These are phyloP conservation scores for Felis catus DNA, from an alignment of 2,113 vertebrate genomes.

Conservation along the genomic window DNA sequence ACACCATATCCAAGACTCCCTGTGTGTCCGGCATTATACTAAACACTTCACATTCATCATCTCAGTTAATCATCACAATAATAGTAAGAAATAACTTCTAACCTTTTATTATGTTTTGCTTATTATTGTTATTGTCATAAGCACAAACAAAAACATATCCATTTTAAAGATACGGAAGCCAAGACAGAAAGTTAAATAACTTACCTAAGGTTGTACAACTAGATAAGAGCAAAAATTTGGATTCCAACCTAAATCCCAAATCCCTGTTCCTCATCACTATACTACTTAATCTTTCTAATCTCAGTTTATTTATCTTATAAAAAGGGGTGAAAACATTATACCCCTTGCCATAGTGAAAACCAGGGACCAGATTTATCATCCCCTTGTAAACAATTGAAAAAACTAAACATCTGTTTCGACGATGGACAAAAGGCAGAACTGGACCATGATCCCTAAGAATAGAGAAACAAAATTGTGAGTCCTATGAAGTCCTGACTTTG, in stretches of 20 bases:
- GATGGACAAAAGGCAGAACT: not conserved
- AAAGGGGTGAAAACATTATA: not conserved
- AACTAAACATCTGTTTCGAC: not conserved
- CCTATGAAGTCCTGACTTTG: not conserved
- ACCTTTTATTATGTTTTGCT: not conserved
- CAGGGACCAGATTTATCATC: not conserved
- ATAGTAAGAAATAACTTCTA: not conserved
- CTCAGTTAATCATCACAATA: not conserved
- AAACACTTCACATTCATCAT: not conserved
- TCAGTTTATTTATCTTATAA: not conserved
- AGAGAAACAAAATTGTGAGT: not conserved
- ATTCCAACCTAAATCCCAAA: not conserved
- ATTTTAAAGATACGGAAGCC: not conserved
- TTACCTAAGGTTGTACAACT: not conserved
- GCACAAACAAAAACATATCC: not conserved
- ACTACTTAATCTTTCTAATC: not conserved
- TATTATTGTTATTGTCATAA: not conserved
- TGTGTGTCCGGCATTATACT: not conserved
- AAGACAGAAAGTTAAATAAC: not conserved
- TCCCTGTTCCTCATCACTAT: not conserved
- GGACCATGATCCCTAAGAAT: not conserved
- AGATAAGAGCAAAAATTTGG: not conserved
- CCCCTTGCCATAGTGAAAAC: not conserved
- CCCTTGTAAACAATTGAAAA: not conserved
- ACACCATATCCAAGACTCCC: not conserved